Evolutionary conservation across 2,797 vertebrate species (phyloP), one percentile per base, ranked within the genome.

Genomic region (Parotocinclus haroldoi): DNA sequence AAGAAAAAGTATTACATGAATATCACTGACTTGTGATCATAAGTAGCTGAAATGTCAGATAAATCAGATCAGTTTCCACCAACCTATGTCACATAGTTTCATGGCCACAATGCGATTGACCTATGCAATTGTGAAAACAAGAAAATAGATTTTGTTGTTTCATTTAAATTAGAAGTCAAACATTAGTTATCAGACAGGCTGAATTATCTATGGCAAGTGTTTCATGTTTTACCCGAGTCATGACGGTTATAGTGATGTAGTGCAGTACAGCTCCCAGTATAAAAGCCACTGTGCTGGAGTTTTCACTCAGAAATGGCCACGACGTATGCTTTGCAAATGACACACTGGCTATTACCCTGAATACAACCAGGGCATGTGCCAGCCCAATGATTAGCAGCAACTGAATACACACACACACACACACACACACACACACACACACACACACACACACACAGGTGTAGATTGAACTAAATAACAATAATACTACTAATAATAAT

Each of bases 21-120:
- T 27, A 44, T 17, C 13, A 10, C 1, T 39, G 9, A 63, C 7
- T 10, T 38, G 37, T 18, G 1, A 6, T 13, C 48, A 40, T 42
- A 36, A 7, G 13, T 49, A 49, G 8, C 13, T 49, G 13, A 11
- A 46, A 46, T 2, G 27, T 27, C 27, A 27, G 3, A 12, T 1
- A 46, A 12, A 49, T 49, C 17, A 58, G 3, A 39, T 45, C 19
- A 14, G 10, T 56, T 10, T 54, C 54, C 57, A 80, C 89, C 79
- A 83, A 98, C 96, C 96, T 67, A 95, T 83, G 19, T 91, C 76
- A 50, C 94, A 96, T 36, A 99, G 91, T 67, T 85, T 93, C 79
- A 91, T 83, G 0, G 96, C 93, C 52, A 96, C 90, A 0, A 0
- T 63, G 72, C 85, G 89, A 86, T 98, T 98, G 80, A 97, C 53